Evolutionary conservation across 2,888 invertebrate genomes (phyloP).

Genomic region (Sinohyriopsis cumingii): DNA sequence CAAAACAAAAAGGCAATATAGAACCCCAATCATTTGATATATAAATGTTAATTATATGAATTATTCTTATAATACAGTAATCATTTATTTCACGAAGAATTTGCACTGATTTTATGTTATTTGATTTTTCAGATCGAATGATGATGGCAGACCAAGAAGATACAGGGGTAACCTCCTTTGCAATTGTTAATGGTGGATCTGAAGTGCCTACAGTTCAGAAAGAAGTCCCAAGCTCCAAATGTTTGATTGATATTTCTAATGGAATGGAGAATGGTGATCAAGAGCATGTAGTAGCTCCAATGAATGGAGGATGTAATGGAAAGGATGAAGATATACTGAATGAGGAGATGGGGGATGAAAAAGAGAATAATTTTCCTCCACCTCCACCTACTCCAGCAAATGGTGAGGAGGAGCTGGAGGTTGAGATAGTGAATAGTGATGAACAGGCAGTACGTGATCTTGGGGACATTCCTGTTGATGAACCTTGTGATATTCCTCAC

Average conservation of each 20-base stretch:
- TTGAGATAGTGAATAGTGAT: conserved; percentile 7
- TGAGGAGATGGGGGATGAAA: conserved; percentile 5
- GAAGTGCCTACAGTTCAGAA: no score
- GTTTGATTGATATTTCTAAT: conserved; percentile 10
- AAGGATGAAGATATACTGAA: conserved; percentile 11
- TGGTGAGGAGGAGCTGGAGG: conserved; percentile 12
- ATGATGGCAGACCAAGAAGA: no score
- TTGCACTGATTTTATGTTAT: no score
- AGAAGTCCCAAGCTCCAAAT: not conserved
- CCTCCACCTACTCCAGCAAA: conserved; percentile 31
- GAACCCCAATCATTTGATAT: no score
- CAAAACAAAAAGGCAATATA: no score
- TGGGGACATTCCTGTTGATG: conserved; percentile 15
- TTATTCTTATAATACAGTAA: no score
- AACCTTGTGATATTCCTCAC: conserved; percentile 17
- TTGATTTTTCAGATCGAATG: no score
- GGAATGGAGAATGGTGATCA: conserved; percentile 20
- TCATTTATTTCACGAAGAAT: no score
- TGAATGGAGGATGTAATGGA: conserved; percentile 29
- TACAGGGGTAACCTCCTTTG: no score
- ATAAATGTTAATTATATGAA: no score
- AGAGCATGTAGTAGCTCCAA: conserved; percentile 12
- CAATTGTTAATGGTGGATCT: no score
- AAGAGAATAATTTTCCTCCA: conserved; percentile 29
- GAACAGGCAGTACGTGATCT: conserved; percentile 11